phyloP scores from a whole-genome alignment of 2,113 vertebrate genomes.

The Hippocampus comes region DNA sequence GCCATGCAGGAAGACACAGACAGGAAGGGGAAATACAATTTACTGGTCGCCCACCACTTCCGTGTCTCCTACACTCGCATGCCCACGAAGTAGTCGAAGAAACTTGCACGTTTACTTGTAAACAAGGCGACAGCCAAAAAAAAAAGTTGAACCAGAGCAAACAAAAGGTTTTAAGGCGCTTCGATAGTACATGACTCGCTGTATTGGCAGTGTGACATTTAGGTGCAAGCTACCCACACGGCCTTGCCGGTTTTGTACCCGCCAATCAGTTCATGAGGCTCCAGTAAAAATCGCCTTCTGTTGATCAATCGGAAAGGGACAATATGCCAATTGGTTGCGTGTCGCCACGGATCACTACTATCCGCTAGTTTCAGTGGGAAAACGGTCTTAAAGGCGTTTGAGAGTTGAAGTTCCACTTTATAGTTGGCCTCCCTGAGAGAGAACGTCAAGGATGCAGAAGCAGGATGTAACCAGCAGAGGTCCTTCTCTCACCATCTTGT shows the following conservation, averaged over 20 bases:
- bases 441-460: constrained; percentile 39
- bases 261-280: constrained; percentile 7
- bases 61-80: constrained; percentile 63
- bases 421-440: neutral
- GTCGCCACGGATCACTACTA: too few relatives aligned
- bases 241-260: constrained; percentile 14
- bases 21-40: constrained; percentile 78
- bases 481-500: constrained; percentile 64
- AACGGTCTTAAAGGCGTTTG: neutral
- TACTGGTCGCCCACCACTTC: constrained; percentile 77
- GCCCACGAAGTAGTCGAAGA: constrained; percentile 67
- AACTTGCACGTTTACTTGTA: constrained; percentile 54
- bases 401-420: neutral
- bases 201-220: constrained; percentile 16
- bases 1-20: constrained; percentile 65
- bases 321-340: too few relatives aligned
- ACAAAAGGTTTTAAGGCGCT: constrained; percentile 27
- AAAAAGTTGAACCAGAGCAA: constrained; percentile 25
- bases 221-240: constrained; percentile 26
- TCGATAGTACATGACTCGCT: neutral
- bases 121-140: constrained; percentile 45
- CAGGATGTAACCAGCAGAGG: constrained; percentile 66
- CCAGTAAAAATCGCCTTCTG: constrained; percentile 1
- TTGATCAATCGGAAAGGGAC: too few relatives aligned
- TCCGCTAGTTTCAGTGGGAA: too few relatives aligned